These are phyloP conservation scores for Agrotis ipsilon DNA, from an alignment of 2,888 invertebrate genomes.

Conservation along the genomic window DNA sequence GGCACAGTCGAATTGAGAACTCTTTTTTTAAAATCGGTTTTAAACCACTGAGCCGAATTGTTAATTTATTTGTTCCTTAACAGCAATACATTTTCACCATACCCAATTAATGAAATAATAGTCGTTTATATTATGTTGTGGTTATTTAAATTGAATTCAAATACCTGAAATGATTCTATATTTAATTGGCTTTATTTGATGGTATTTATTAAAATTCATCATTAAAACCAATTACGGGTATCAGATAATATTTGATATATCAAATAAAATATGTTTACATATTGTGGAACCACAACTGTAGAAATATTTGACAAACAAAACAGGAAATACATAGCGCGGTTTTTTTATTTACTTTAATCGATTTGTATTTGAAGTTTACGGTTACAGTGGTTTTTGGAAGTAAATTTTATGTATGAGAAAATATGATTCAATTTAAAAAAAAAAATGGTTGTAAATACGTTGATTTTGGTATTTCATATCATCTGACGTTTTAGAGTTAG, in stretches of 20 bases:
- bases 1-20: too few species aligned
- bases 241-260: not conserved
- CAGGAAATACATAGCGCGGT: not conserved
- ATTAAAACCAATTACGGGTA: conserved; percentile 4
- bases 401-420: too few species aligned
- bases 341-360: not conserved
- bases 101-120: conserved; percentile 6
- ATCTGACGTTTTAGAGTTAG: too few species aligned
- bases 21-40: not conserved
- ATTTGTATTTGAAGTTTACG: not conserved
- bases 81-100: not conserved
- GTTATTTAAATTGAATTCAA: conserved; percentile 34
- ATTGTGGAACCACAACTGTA: not conserved
- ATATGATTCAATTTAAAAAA: too few species aligned
- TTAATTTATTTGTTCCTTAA: conserved; percentile 6
- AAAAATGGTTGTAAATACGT: too few species aligned
- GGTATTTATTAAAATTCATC: conserved; percentile 8
- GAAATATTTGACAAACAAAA: conserved; percentile 9
- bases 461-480: too few species aligned
- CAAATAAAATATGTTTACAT: too few species aligned
- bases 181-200: conserved; percentile 16
- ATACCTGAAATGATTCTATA: conserved; percentile 13
- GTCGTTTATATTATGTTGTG: conserved; percentile 6
- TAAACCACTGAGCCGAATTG: not conserved
- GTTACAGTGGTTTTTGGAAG: not conserved